These are phyloP conservation scores for Mactromeris polynyma DNA, from an alignment of 2,888 invertebrate species.

Conservation along the genomic window DNA sequence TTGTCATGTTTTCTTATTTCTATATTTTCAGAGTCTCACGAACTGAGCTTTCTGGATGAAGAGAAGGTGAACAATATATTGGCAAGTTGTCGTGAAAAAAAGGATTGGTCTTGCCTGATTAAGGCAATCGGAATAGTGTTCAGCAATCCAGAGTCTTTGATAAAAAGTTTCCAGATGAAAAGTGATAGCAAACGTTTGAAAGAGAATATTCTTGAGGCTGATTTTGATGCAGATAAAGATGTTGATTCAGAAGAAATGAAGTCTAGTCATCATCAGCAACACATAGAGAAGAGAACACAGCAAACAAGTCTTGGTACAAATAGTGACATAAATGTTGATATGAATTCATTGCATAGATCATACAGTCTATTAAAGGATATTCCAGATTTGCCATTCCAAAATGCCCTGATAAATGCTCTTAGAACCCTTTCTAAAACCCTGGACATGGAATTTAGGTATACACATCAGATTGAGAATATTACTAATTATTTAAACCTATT, in stretches of 20 bases:
- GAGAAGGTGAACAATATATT: slow-evolving; percentile 92
- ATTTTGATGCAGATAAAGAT: slow-evolving; percentile 90
- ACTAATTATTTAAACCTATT: slow-evolving; percentile 89
- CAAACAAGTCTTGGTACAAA: neutral
- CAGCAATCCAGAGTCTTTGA: slow-evolving; percentile 90
- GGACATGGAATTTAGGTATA: slow-evolving; percentile 91
- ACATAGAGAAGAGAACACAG: neutral
- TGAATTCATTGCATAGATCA: slow-evolving; percentile 90
- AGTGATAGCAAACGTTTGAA: slow-evolving; percentile 43
- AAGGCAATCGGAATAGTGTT: slow-evolving; percentile 93
- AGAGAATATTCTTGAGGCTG: slow-evolving; percentile 39
- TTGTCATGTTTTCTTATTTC: neutral
- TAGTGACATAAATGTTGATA: slow-evolving; percentile 82
- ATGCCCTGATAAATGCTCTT: slow-evolving; percentile 92
- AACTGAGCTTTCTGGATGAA: slow-evolving; percentile 90
- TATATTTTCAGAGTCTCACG: slow-evolving; percentile 38
- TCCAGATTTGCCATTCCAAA: slow-evolving; percentile 88
- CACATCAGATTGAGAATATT: slow-evolving; percentile 87
- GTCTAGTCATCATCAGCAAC: slow-evolving; percentile 13
- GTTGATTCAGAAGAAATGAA: slow-evolving; percentile 85
- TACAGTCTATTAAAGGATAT: slow-evolving; percentile 89
- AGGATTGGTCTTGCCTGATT: slow-evolving; percentile 92
- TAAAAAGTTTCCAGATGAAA: slow-evolving; percentile 91
- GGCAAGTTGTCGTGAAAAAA: slow-evolving; percentile 91
- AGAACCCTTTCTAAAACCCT: slow-evolving; percentile 92